Conservation (phyloP, 2,113 vertebrate species). For the Hylia prasina region DNA sequence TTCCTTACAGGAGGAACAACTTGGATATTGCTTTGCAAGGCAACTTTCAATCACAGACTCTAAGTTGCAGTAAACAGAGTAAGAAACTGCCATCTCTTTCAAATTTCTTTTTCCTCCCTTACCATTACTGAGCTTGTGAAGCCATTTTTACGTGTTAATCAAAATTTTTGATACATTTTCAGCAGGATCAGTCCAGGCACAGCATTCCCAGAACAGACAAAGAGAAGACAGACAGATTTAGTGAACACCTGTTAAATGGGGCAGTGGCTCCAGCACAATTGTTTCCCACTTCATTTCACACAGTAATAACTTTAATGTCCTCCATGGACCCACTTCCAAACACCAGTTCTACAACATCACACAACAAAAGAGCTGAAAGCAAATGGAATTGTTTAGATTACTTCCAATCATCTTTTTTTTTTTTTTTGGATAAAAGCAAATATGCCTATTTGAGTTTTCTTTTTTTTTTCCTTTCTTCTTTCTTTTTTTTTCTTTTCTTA, state of each 20-base stretch:
- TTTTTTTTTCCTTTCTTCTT: too few species aligned
- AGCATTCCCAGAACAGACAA: background rate
- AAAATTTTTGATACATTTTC: background rate
- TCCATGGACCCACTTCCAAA: background rate
- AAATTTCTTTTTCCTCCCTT: background rate
- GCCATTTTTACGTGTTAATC: background rate
- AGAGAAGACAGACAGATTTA: slow-evolving; percentile 34
- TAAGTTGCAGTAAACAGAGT: background rate
- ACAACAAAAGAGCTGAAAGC: slow-evolving; percentile 11
- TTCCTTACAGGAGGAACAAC: background rate
- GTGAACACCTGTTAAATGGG: slow-evolving; percentile 55
- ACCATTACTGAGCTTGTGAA: background rate
- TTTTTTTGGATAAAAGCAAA: background rate
- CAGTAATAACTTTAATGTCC: slow-evolving; percentile 57
- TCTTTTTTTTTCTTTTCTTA: too few species aligned
- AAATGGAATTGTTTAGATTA: slow-evolving; percentile 5
- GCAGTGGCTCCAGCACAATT: slow-evolving; percentile 40
- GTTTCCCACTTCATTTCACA: slow-evolving; percentile 61
- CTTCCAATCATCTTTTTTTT: background rate
- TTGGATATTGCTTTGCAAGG: slow-evolving; percentile 13
- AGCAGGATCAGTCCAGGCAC: background rate
- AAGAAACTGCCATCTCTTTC: background rate
- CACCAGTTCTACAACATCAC: background rate
- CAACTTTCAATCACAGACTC: background rate
- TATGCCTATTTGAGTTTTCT: background rate